A percentile compares a stretch with the other conserved stretches of the same genome.
phyloP scores from a whole-genome alignment of 1,140 invertebrate genomes.

The Orchesella cincta region DNA sequence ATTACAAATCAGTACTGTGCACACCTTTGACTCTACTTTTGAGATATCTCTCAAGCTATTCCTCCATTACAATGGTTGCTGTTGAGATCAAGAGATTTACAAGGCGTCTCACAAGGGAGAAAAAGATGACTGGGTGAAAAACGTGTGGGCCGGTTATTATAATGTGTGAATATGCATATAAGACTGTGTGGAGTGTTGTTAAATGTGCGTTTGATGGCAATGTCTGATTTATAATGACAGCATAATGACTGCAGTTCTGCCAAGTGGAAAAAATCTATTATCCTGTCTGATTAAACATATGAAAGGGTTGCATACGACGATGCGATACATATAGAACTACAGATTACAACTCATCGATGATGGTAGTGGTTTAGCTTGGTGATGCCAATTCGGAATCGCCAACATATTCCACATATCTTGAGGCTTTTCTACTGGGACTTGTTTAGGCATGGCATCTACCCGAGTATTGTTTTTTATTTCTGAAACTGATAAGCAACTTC shows the following conservation, averaged over 20 bases:
- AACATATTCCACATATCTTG: background rate
- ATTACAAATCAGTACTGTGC: slow-evolving; percentile 20
- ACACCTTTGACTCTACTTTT: background rate
- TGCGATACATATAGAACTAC: background rate
- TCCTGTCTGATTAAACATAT: slow-evolving; percentile 44
- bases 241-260: slow-evolving; percentile 47
- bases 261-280: slow-evolving; percentile 50
- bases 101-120: slow-evolving; percentile 21
- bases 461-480: background rate
- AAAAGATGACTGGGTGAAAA: slow-evolving; percentile 26
- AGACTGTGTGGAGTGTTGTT: background rate
- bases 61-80: background rate
- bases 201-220: slow-evolving; percentile 41
- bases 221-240: slow-evolving; percentile 51
- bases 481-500: slow-evolving; percentile 9
- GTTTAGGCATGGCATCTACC: too few relatives aligned
- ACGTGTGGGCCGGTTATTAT: slow-evolving; percentile 4
- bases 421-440: slow-evolving; percentile 14
- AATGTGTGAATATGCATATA: slow-evolving; percentile 19
- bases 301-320: too few relatives aligned
- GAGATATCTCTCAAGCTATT: background rate
- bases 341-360: slow-evolving; percentile 12
- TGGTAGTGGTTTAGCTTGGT: slow-evolving; percentile 9
- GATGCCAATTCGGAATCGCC: slow-evolving; percentile 29
- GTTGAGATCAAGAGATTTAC: slow-evolving; percentile 10